Base-by-base conservation (phyloP, 2,113 vertebrate species). In the Esox niger region DNA sequence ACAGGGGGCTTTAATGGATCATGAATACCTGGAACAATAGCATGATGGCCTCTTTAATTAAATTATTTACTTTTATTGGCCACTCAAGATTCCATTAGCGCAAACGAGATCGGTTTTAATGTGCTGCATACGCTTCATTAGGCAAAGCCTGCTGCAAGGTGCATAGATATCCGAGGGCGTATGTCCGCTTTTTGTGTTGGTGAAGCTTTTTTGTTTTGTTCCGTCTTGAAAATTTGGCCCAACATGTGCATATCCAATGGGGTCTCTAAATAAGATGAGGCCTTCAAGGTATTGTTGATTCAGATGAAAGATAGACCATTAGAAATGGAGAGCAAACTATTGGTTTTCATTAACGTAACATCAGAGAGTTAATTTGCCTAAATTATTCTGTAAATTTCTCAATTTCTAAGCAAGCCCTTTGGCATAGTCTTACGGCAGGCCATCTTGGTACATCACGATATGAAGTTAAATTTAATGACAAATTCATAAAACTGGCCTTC, bases 21-120 rank as follows among this genome's bases (percentile, higher is more conserved):
- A 43, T 64, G 83, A 79, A 86, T 79, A 72, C 71, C 55, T 74
- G 68, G 46, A 77, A 87, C 85, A 88, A 88, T 85, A 75, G 76
- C 52, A 76, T 77, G 6, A 60, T 80, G 77, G 71, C 76, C 49
- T 75, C 78, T 82, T 82, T 85, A 74, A 86, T 90, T 81, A 65
- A 79, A 84, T 88, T 80, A 85, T 87, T 86, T 87, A 83, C 78
- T 88, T 88, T 79, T 79, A 83, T 86, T 85, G 76, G 38, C 77
- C 47, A 61, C 86, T 90, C 82, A 88, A 88, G 88, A 88, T 90
- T 83, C 86, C 86, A 88, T 88, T 88, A 90, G 84, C 87, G 76
- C 75, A 79, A 83, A 79, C 15, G 66, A 84, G 80, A 79, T 79
- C 1, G 58, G 71, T 79, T 77, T 4, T 88, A 88, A 88, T 86